Percentiles rank a stretch among this genome's conserved stretches.
Evolutionary conservation across 1,140 invertebrate genomes (phyloP).

Genomic region (Archivesica marissinica): DNA sequence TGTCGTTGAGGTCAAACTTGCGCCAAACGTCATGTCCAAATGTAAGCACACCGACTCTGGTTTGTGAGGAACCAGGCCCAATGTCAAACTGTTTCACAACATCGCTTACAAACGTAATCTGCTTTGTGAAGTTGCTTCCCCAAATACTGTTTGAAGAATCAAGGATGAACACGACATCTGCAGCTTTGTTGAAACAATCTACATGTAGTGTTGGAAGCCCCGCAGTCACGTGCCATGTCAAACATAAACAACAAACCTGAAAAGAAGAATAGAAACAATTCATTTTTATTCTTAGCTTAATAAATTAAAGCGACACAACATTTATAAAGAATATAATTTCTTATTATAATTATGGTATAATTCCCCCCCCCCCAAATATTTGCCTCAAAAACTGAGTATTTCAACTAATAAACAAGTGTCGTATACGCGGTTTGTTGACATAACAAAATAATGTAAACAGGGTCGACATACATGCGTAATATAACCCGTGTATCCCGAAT

Average conservation of each 20-base stretch:
- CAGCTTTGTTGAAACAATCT: constrained; percentile 63
- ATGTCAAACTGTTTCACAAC: constrained; percentile 73
- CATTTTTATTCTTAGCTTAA: not conserved
- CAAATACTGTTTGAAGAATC: constrained; percentile 77
- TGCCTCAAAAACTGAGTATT: too few species aligned
- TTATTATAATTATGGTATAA: too few species aligned
- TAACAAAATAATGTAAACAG: too few species aligned
- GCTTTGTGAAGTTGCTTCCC: constrained; percentile 69
- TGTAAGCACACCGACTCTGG: constrained; percentile 68
- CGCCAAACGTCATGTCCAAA: constrained; percentile 65
- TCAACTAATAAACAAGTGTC: too few species aligned
- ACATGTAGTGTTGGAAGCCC: not conserved
- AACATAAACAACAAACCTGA: not conserved
- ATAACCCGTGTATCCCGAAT: too few species aligned
- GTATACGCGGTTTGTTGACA: too few species aligned
- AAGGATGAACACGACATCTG: constrained; percentile 77
- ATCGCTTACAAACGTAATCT: constrained; percentile 71
- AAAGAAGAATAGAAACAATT: not conserved
- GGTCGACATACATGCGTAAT: too few species aligned
- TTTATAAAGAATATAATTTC: too few species aligned
- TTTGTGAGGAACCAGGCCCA: constrained; percentile 59
- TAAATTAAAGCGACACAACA: too few species aligned
- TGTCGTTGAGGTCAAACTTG: constrained; percentile 68
- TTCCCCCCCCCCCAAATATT: too few species aligned
- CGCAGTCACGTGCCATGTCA: not conserved